Conservation (phyloP, 2,113 vertebrate genomes). For the Haliaeetus leucogaster region DNA sequence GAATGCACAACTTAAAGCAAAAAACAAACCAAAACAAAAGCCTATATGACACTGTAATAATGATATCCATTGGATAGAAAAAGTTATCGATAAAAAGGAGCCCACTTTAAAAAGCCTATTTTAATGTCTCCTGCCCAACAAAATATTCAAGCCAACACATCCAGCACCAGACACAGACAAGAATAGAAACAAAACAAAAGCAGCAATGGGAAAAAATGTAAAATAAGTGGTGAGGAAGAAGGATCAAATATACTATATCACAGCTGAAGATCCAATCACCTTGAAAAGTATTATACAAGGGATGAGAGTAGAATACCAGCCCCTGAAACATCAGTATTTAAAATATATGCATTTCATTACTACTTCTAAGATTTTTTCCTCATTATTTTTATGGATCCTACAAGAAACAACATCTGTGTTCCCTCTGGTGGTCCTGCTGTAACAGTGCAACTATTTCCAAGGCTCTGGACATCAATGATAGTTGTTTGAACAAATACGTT, state of each 20-base stretch:
- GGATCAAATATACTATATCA: not conserved
- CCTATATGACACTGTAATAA: not conserved
- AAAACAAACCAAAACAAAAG: not conserved
- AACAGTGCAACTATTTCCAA: not conserved
- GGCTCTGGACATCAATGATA: not conserved
- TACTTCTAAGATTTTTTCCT: not conserved
- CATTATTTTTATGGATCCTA: not conserved
- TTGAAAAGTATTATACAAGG: not conserved
- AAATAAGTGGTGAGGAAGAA: not conserved
- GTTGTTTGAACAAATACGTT: not conserved
- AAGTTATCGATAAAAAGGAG: not conserved
- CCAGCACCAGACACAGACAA: not conserved
- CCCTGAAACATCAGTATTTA: not conserved
- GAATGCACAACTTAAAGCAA: not conserved
- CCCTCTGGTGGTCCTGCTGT: slow-evolving; percentile 21
- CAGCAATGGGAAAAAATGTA: not conserved
- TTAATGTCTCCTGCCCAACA: not conserved
- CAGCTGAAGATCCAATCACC: not conserved
- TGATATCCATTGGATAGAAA: not conserved
- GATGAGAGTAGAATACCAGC: not conserved
- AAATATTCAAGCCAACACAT: not conserved
- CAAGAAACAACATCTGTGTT: not conserved
- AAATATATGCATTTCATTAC: not conserved
- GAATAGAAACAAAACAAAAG: not conserved
- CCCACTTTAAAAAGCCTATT: not conserved